Base-by-base conservation (phyloP, 2,113 vertebrate species). In the Bolborhynchus lineola region DNA sequence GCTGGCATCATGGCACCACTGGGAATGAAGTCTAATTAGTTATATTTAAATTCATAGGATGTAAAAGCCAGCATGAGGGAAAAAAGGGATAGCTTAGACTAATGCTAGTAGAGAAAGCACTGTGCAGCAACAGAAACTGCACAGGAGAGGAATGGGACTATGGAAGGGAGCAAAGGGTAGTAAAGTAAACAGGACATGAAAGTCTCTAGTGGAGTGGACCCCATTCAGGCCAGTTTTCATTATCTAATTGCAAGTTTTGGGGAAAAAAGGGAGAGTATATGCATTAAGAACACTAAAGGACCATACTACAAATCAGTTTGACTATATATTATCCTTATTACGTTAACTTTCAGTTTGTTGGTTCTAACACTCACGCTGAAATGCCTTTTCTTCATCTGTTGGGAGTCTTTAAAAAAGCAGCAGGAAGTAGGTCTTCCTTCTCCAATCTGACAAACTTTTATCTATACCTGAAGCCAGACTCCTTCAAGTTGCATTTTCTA, bases 371-470 rank as follows among this genome's bases (percentile, higher is more conserved):
- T 55, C 63, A 64, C 62, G 59, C 28, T 41, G 65, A 63, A 84
- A 85, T 33, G 25, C 3, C 29, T 74, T 93, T 63, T 50, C 55
- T 90, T 86, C 70, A 60, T 42, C 44, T 64, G 57, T 21, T 49
- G 25, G 25, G 85, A 90, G 41, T n/a, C 53, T 81, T 77, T 26
- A 71, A 46, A 50, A 78, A 68, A 50, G 46, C 60, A 76, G 52
- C 13, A 80, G 46, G 74, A 94, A 95, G 50, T 76, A 82, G 62
- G 52, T 69, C 70, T 82, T 64, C 35, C 44, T 64, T 65, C 77
- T 90, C 65, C 84, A 87, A 94, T 59, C 33, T 82, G 76, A 65
- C 63, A 69, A 92, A 81, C 77, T 79, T 93, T 81, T 72, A 93
- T 37, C 74, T 91, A 60, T 35, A 75, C 21, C 60, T 89, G 77